Base-by-base conservation (phyloP, 2,888 invertebrate genomes). In the Oxycera nigricornis region DNA sequence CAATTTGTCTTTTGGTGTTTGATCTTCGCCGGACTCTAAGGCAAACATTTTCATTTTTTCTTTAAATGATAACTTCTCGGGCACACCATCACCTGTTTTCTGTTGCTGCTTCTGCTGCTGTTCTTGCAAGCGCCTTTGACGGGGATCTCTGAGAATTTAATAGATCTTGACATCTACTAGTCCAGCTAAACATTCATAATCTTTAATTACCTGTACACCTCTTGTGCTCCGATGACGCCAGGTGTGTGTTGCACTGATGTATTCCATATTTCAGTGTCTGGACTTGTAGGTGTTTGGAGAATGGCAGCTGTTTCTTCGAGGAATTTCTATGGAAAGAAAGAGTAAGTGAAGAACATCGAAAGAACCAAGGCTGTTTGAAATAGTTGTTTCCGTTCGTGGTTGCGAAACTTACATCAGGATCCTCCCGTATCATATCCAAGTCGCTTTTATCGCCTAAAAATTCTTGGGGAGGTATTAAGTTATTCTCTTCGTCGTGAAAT, bases 21-120 rank as follows among this genome's bases (percentile, higher is more conserved):
- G 90, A 80, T 92, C 91, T 83, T 97, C 97, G 52, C 98, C 98
- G 14, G 96, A 93, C 87, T 98, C 97, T 87, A 94, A 91, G 55
- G 98, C 98, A 88, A 99, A 99, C 94, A 98, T 96, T 87, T 96
- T 96, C 97, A 98, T 98, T 87, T 99, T 99, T 86, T 99, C 98
- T 84, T 96, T 94, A 87, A 99, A 99, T 74, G 95, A 95, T 76
- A 98, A 89, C 81, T 97, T 95, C 83, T 98, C 97, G 1, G 95
- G 95, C 77, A 94, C 90, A 11, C 83, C 83, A 78, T 85, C 86
- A 30, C 81, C 82, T 50, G 81, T 79, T 35, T 84, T 82, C 76
- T 84, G 84, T 72, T 85, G 84, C 74, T 91, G 90, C 73, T 92
- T 90, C 78, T 91, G 89, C 77, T 90, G 89, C 79, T 91, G 91